Evolutionary conservation across 2,888 invertebrate species (phyloP).

Genomic region (Drosophila gaucha): DNA sequence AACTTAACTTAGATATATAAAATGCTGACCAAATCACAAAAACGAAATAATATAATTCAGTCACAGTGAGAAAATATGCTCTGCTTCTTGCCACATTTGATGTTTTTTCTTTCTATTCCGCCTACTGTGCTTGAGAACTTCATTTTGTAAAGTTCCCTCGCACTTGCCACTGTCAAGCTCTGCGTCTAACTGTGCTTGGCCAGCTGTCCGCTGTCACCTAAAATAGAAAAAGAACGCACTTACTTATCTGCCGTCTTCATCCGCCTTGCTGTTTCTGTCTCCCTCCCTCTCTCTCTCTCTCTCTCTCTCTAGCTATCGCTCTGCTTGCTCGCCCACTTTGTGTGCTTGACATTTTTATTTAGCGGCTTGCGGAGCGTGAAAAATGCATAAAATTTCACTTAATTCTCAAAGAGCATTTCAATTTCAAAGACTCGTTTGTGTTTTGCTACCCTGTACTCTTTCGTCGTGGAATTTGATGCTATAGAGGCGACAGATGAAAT

Average conservation of each 20-base stretch:
- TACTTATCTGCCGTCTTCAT: constrained; percentile 70
- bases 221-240: constrained; percentile 62
- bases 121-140: constrained; percentile 60
- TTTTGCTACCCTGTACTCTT: not conserved
- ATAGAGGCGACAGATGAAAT: too few relatives aligned
- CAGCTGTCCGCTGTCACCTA: constrained; percentile 70
- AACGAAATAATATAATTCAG: constrained; percentile 60
- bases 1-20: constrained; percentile 17
- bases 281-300: not conserved
- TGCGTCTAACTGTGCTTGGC: constrained; percentile 28
- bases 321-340: constrained; percentile 40
- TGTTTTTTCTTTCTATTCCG: constrained; percentile 11
- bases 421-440: constrained; percentile 56
- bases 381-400: constrained; percentile 82
- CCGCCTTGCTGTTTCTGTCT: constrained; percentile 11
- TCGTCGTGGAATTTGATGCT: not conserved
- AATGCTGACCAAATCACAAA: constrained; percentile 47
- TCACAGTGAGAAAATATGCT: constrained; percentile 13
- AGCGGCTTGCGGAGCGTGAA: constrained; percentile 72
- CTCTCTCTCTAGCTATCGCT: not conserved
- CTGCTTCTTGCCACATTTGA: constrained; percentile 24
- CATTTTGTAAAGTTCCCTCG: constrained; percentile 53
- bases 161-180: constrained; percentile 10
- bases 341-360: constrained; percentile 80
- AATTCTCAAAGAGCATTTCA: constrained; percentile 70